phyloP scores from a whole-genome alignment of 1,140 invertebrate genomes.

The Aphelinus atriplicis region DNA sequence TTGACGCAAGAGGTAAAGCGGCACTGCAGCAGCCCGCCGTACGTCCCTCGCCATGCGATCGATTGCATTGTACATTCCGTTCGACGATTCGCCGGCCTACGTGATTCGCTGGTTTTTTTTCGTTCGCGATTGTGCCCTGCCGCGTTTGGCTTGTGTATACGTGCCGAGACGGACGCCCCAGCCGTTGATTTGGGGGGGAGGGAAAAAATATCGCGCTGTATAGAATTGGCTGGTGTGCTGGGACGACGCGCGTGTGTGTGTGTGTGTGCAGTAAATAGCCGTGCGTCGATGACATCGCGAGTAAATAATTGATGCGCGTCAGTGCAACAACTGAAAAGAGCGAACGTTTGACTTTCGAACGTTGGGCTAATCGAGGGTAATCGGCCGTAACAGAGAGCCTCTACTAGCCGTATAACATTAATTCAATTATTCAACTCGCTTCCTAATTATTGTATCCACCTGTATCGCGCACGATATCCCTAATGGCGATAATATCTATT shows the following conservation, averaged over 20 bases:
- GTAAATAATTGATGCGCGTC: too few species aligned
- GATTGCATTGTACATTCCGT: background rate
- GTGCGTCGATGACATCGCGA: background rate
- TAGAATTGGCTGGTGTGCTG: background rate
- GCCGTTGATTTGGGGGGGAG: too few species aligned
- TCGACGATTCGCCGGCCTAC: too few species aligned
- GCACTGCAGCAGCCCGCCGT: background rate
- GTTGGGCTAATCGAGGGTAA: background rate
- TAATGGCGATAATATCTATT: too few species aligned
- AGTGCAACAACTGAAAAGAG: background rate
- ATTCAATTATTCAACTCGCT: background rate
- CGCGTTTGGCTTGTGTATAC: too few species aligned
- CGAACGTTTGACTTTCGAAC: background rate
- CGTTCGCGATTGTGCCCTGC: too few species aligned
- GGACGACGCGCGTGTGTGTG: background rate
- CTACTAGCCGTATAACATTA: too few species aligned
- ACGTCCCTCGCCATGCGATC: background rate
- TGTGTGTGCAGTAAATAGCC: background rate
- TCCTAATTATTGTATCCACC: background rate
- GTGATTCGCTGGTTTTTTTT: too few species aligned
- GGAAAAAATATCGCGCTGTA: too few species aligned
- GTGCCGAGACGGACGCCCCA: too few species aligned
- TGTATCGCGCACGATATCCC: too few species aligned
- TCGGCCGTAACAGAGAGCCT: too few species aligned
- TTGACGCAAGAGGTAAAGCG: conserved; percentile 50